phyloP scores from a whole-genome alignment of 35 echinoderm and acorn worm species.

The Apostichopus japonicus region DNA sequence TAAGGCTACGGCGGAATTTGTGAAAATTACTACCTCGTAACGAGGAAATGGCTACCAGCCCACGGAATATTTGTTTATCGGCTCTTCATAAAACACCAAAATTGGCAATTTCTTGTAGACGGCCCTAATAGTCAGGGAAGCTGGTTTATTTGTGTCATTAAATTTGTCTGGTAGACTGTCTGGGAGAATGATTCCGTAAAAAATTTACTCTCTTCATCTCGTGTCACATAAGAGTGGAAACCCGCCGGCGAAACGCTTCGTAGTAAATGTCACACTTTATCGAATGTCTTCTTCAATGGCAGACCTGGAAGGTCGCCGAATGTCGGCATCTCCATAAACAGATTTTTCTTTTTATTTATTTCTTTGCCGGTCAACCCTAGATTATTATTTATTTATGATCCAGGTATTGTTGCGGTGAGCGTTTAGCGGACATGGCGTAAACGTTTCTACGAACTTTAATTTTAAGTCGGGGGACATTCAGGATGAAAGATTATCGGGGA shows the following conservation, averaged over 20 bases:
- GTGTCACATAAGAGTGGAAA: neutral
- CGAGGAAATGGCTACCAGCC: too few species aligned
- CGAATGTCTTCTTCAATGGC: neutral
- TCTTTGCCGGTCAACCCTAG: neutral
- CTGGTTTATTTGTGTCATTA: neutral
- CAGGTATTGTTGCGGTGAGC: neutral
- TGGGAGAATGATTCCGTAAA: neutral
- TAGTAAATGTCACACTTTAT: neutral
- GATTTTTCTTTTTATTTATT: neutral
- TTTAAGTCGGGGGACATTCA: too few species aligned
- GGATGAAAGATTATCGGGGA: too few species aligned
- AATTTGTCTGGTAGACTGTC: neutral
- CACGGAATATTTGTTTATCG: too few species aligned
- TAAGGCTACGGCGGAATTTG: too few species aligned
- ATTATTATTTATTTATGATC: neutral
- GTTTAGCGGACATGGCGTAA: neutral
- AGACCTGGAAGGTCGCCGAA: neutral
- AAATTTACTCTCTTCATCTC: neutral
- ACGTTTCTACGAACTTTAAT: too few species aligned
- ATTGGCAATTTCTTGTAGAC: neutral
- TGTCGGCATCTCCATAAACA: neutral
- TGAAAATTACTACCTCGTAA: too few species aligned
- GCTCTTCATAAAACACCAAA: too few species aligned
- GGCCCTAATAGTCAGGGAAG: neutral
- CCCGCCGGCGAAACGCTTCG: neutral